Conservation (phyloP, 1,140 invertebrate genomes). For the Drosophila truncata region DNA sequence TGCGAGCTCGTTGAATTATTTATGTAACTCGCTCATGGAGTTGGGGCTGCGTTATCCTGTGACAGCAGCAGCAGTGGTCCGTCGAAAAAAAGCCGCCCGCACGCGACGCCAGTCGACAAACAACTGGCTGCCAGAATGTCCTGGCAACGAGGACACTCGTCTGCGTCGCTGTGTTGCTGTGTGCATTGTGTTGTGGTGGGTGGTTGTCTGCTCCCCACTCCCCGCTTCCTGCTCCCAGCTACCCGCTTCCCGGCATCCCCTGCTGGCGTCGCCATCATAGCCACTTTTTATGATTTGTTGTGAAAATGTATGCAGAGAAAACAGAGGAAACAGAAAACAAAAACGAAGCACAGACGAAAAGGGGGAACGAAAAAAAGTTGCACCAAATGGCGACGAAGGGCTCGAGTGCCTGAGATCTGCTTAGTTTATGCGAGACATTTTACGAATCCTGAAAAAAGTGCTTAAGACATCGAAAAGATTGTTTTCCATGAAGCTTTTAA, state of each 20-base stretch:
- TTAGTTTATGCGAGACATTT: neutral
- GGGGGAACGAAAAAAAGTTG: constrained; percentile 63
- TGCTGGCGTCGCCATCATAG: constrained; percentile 49
- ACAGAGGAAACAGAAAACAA: constrained; percentile 64
- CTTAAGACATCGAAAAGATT: neutral
- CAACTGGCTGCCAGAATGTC: constrained; percentile 68
- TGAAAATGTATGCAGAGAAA: constrained; percentile 79
- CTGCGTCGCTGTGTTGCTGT: constrained; percentile 36
- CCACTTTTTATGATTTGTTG: constrained; percentile 82
- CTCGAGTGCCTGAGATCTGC: constrained; percentile 17
- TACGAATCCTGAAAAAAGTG: neutral
- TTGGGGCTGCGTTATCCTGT: constrained; percentile 14
- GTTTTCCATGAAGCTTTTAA: neutral
- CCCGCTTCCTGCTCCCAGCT: constrained; percentile 6
- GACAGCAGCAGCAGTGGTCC: constrained; percentile 5
- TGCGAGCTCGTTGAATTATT: constrained; percentile 45
- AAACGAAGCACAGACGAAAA: constrained; percentile 32
- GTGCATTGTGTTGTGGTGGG: constrained; percentile 31
- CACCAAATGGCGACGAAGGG: constrained; percentile 64
- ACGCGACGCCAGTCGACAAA: constrained; percentile 78
- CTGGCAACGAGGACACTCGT: constrained; percentile 60
- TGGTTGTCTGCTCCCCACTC: constrained; percentile 33
- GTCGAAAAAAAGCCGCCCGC: constrained; percentile 61
- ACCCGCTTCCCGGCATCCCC: constrained; percentile 3
- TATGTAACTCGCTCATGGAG: constrained; percentile 54